Evolutionary conservation across 2,888 invertebrate species (phyloP), one percentile per base, ranked within the genome.

Genomic region (Zhengitettix transpicula): DNA sequence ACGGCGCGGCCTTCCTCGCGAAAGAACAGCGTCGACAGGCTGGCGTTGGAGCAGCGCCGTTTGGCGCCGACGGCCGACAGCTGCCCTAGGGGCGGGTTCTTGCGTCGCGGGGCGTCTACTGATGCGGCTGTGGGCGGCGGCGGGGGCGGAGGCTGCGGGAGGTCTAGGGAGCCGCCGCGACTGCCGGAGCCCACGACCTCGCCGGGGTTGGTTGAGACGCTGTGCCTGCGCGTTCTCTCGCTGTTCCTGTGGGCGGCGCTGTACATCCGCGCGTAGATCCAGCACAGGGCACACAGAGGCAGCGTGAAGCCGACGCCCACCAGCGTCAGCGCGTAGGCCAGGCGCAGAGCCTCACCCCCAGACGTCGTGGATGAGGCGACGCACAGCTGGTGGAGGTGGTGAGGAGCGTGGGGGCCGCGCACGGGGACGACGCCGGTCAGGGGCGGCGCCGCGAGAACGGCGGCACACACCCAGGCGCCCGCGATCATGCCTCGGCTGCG

Each of bases 1-100:
- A 77, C 76, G 0, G 78, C 75, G 59, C 75, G 71, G 64, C 77
- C 76, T 66, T 77, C 77, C 64, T 77, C 77, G 5, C 75, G 70
- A 65, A 75, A 74, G 65, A 75, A 69, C 60, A 75, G 70, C 5
- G 74, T 69, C 3, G 73, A 72, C 58, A 72, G 71, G 60, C 72
- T 72, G n/a, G 72, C 70, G 52, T 73, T 73, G 14, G 74, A 71
- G 58, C 73, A 72, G 17, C 74, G 69, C 40, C 73, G 65, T 41
- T 57, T 59, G 11, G 59, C 42, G 12, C 44, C 52, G 7, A 56
- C 40, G 9, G 56, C 12, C 10, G 56, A 41, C 5, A 56, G 53
- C 11, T 51, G 56, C 1, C 42, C 56, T 0, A 60, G 57, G 9
- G 60, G 62, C n/a, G 61, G 62, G 17, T 56, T 54, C 52, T 61